Base-by-base conservation (phyloP, 2,113 vertebrate species). In the Semnornis frantzii region DNA sequence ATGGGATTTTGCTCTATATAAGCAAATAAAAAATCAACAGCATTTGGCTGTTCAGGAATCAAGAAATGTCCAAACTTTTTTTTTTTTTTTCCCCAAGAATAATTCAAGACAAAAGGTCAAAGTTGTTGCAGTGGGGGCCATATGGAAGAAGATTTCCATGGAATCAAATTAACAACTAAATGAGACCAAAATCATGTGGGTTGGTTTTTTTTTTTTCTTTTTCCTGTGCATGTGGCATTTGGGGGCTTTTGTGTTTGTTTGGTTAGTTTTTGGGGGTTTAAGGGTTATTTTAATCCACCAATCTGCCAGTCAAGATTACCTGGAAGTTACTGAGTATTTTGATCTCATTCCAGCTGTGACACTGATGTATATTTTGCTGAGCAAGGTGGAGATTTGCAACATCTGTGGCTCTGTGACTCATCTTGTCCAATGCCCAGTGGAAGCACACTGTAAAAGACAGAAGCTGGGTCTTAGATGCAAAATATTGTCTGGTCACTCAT, bases 1-100 rank as follows among this genome's bases (percentile, higher is more conserved):
- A 89, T 85, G 52, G 72, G 85, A 92, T 94, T 96, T 97, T 91
- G 77, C 82, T 92, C 72, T 77, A 70, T 90, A 90, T 50, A 68
- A 91, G 58, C 69, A 89, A 91, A 92, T 81, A 57, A 89, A 42
- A 42, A 76, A 62, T 77, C 89, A 87, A 57, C 23, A 91, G 18
- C 50, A 74, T 73, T 89, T 93, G 82, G 83, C 93, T 95, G 93
- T 76, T 93, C 60, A 85, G 54, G 46, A 90, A 93, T 81, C 46
- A 89, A 78, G 77, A 89, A 88, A 20, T 37, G 20, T 46, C 82
- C 76, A 82, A 77, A 59, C 4, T 15, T 39, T 66, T 91, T 57
- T 58, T 82, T 92, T 42, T 89, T 66, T 79, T 90, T n/a, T 87
- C n/a, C 63, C n/a, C 17, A 64, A 54, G 62, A 68, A 54, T 7